Base-by-base conservation (phyloP, 2,888 invertebrate genomes). In the Drosophila colorata region DNA sequence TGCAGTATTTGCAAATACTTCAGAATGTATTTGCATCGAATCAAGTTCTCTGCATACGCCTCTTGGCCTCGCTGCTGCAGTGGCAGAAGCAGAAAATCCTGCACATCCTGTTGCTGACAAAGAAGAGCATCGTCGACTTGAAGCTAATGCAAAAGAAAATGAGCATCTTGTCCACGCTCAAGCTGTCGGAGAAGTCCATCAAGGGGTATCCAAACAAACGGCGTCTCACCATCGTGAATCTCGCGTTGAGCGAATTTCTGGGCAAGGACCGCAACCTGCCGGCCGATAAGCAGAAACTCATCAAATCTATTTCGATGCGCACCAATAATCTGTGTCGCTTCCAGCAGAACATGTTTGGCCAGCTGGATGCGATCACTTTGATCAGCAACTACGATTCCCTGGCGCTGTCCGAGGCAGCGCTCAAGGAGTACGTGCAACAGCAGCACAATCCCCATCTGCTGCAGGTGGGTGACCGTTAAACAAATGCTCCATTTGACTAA, bases 1-100 rank as follows among this genome's bases (percentile, higher is more conserved):
- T 97, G 58, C 97, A 98, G 91, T 93, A 97, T 68, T 92, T 98
- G 37, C 97, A 97, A 93, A 94, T 95, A 31, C 93, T 98, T 72
- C 95, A 96, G 88, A 94, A 94, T 74, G 94, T 94, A 13, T 95
- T 96, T 80, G 94, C 94, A 57, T 93, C 95, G 38, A 94, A 97
- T 89, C 94, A 95, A 48, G 93, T 95, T 69, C 93, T 95, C 73
- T 94, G 98, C 53, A 94, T 95, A 18, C 95, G 95, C 87, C 95
- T 96, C 11, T 93, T 96, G 56, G 95, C 95, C 81, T 95, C 97
- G 91, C 95, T 97, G 46, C 92, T 95, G 14, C 98, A 98, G 88
- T 96, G 97, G 84, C 85, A 84, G 20, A 81, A 94, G 80, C 92
- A 94, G 79, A 92, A 84, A 35, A 57, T 88, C 0, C 41, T 72